These are phyloP conservation scores for Protobothrops mucrosquamatus DNA, from an alignment of 2,113 vertebrate genomes.

Conservation along the genomic window DNA sequence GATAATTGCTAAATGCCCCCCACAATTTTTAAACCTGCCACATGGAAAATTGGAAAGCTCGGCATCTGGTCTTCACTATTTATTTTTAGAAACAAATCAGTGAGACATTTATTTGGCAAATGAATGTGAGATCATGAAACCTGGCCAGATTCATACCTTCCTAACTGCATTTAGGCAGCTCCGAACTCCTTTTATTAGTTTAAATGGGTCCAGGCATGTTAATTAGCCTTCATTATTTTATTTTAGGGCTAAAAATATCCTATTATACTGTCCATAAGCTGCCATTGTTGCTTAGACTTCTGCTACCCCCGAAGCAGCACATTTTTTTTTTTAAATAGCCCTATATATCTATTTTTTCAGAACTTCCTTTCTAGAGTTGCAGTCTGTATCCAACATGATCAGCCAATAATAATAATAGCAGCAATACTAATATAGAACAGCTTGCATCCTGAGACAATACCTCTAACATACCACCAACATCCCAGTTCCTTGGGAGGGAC, in stretches of 20 bases:
- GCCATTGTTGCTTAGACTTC: neutral
- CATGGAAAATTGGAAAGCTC: conserved; percentile 28
- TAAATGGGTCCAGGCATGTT: conserved; percentile 34
- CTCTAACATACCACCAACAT: neutral
- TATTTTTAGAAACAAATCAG: conserved; percentile 60
- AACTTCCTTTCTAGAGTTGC: neutral
- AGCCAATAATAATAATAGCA: neutral
- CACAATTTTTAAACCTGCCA: conserved; percentile 27
- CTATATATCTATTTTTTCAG: neutral
- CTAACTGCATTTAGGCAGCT: conserved; percentile 33
- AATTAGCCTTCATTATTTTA: conserved; percentile 29
- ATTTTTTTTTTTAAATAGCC: neutral
- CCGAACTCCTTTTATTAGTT: conserved; percentile 33
- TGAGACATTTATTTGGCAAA: conserved; percentile 59
- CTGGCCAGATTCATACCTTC: conserved; percentile 54
- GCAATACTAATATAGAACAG: neutral
- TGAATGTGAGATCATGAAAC: conserved; percentile 55
- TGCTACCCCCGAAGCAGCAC: neutral
- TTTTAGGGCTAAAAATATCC: neutral
- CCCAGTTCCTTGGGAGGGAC: neutral
- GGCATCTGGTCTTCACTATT: conserved; percentile 50
- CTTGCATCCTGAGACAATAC: neutral
- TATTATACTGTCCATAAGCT: neutral
- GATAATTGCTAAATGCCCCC: conserved; percentile 41
- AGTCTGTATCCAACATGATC: neutral